Percentiles rank a stretch among this genome's conserved stretches.
Conservation (phyloP, 2,888 invertebrate species). For the Lasioglossum pauxillum region DNA sequence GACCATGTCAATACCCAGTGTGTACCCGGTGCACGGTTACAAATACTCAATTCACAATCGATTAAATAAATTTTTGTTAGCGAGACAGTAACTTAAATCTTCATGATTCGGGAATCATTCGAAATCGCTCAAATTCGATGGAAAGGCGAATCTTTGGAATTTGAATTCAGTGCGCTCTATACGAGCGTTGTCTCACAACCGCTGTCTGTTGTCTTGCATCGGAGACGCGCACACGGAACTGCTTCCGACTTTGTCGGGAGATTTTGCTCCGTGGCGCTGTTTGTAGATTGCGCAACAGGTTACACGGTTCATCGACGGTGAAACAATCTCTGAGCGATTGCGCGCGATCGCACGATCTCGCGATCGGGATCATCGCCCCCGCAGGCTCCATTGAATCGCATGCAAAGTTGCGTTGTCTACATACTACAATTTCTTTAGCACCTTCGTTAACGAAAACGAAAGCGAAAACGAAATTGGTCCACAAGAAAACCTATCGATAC, state of each 20-base stretch:
- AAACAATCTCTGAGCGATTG: slow-evolving; percentile 55
- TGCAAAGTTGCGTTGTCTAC: not conserved
- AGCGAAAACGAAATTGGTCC: not conserved
- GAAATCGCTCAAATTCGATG: not conserved
- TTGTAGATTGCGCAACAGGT: slow-evolving; percentile 62
- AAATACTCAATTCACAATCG: not conserved
- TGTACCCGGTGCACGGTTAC: not conserved
- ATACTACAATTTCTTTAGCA: not conserved
- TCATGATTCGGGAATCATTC: too few relatives aligned
- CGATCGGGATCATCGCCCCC: slow-evolving; percentile 53
- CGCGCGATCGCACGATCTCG: not conserved
- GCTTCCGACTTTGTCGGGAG: slow-evolving; percentile 29
- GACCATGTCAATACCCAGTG: not conserved
- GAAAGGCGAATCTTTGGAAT: not conserved
- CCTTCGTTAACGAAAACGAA: not conserved
- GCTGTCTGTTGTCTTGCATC: not conserved
- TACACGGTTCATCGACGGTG: slow-evolving; percentile 62
- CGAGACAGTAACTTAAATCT: too few relatives aligned
- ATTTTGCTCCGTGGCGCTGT: slow-evolving; percentile 45
- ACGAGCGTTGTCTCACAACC: not conserved
- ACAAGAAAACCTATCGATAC: not conserved
- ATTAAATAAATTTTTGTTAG: too few relatives aligned
- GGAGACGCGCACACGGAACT: slow-evolving; percentile 4
- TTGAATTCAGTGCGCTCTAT: not conserved
- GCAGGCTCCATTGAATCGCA: slow-evolving; percentile 18